Evolutionary conservation across 2,888 invertebrate genomes (phyloP).

Genomic region (Meiosimyza decipiens): DNA sequence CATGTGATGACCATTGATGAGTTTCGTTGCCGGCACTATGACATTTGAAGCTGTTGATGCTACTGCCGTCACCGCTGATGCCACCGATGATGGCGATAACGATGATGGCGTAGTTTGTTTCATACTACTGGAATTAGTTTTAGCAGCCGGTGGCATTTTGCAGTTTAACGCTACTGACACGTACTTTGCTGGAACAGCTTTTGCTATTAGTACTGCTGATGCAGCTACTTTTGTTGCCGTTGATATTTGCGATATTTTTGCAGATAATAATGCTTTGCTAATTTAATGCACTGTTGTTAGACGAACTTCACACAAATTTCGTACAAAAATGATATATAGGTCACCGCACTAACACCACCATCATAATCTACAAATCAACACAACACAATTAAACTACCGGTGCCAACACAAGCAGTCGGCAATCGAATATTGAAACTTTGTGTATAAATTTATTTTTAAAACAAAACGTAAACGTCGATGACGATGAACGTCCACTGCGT

Average conservation of each 20-base stretch:
- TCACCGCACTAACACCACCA: slow-evolving; percentile 2
- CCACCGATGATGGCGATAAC: slow-evolving; percentile 43
- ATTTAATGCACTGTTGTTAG: no score
- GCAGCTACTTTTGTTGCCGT: neutral
- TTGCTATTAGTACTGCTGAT: slow-evolving; percentile 6
- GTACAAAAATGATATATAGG: neutral
- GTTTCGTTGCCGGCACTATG: slow-evolving; percentile 24
- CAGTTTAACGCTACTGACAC: neutral
- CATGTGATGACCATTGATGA: slow-evolving; percentile 37
- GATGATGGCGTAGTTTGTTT: slow-evolving; percentile 44
- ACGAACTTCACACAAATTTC: no score
- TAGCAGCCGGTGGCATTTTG: slow-evolving; percentile 31
- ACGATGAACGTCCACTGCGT: no score
- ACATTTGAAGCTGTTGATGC: slow-evolving; percentile 19
- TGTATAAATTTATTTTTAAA: no score
- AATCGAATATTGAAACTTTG: neutral
- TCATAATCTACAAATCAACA: neutral
- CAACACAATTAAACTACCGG: no score
- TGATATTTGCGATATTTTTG: neutral
- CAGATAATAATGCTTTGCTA: neutral
- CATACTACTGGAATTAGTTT: slow-evolving; percentile 29
- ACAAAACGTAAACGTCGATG: no score
- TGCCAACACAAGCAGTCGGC: no score
- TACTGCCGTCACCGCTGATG: slow-evolving; percentile 44
- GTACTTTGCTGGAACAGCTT: neutral